Evolutionary conservation across 2,113 vertebrate genomes (phyloP).

Genomic region (Rissa tridactyla): DNA sequence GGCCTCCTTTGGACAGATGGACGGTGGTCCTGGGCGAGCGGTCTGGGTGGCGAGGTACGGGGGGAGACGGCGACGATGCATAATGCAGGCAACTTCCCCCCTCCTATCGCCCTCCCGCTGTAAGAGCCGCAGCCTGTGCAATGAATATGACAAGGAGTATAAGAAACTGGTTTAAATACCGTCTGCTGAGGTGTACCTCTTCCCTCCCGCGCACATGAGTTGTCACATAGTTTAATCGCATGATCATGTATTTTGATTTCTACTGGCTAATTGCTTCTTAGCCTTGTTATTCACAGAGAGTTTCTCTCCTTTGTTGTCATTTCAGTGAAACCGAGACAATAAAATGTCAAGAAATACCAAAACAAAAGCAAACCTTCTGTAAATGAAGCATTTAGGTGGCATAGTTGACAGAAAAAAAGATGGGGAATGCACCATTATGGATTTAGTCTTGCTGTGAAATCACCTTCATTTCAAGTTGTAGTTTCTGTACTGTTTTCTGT

Average conservation of each 20-base stretch:
- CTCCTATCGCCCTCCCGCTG: fast-evolving
- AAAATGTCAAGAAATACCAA: slow-evolving; percentile 58
- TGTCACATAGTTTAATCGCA: neutral
- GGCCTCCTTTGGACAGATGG: neutral
- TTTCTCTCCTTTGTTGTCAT: slow-evolving; percentile 55
- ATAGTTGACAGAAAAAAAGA: slow-evolving; percentile 48
- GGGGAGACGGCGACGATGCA: fast-evolving
- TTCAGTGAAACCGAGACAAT: slow-evolving; percentile 18
- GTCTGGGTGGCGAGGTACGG: neutral
- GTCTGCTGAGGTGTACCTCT: neutral
- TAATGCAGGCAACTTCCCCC: too few species aligned
- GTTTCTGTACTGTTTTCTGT: slow-evolving; percentile 52
- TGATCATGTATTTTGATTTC: slow-evolving; percentile 4
- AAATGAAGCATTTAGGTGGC: slow-evolving; percentile 63
- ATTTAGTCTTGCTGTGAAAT: slow-evolving; percentile 46
- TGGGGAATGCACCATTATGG: slow-evolving; percentile 23
- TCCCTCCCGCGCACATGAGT: neutral
- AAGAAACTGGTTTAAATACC: neutral
- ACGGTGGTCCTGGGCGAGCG: fast-evolving
- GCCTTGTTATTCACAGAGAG: slow-evolving; percentile 23
- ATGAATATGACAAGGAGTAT: fast-evolving
- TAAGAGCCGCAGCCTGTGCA: fast-evolving
- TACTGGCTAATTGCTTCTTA: slow-evolving; percentile 59
- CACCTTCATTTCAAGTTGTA: slow-evolving; percentile 48
- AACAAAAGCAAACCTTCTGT: slow-evolving; percentile 61